Conservation (phyloP, 2,113 vertebrate species). For the Vombatus ursinus region DNA sequence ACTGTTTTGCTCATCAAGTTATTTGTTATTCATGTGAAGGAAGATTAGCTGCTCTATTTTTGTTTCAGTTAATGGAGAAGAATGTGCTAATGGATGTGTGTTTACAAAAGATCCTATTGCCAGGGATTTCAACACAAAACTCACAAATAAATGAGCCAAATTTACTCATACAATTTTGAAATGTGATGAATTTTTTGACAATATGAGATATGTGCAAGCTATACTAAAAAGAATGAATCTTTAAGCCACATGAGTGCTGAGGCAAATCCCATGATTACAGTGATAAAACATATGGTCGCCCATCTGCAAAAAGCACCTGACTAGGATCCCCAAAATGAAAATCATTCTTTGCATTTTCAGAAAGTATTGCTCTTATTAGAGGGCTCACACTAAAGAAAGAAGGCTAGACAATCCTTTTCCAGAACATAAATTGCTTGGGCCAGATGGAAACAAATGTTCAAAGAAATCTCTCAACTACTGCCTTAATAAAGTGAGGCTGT, state of each 20-base stretch:
- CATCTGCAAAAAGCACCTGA: constrained; percentile 45
- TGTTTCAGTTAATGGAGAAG: constrained; percentile 22
- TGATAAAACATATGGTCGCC: constrained; percentile 61
- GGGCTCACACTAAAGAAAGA: constrained; percentile 17
- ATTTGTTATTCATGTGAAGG: background rate
- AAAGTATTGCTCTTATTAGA: constrained; percentile 42
- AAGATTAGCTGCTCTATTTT: constrained; percentile 5
- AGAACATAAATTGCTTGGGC: constrained; percentile 8
- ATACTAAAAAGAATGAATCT: constrained; percentile 35
- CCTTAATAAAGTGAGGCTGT: background rate
- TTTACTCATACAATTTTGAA: constrained; percentile 10
- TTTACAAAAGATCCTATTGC: background rate
- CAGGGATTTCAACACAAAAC: constrained; percentile 49
- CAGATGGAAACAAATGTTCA: constrained; percentile 28
- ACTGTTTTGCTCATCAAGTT: constrained; percentile 17
- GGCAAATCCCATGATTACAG: constrained; percentile 8
- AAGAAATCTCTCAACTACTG: constrained; percentile 20
- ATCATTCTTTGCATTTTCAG: constrained; percentile 46
- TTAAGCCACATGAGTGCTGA: constrained; percentile 31
- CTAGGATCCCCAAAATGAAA: constrained; percentile 31
- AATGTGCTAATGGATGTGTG: constrained; percentile 44
- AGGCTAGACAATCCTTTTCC: background rate
- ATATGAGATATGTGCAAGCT: constrained; percentile 48
- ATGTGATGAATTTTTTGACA: constrained; percentile 49
- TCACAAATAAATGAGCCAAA: constrained; percentile 2